Conservation (phyloP, 1,140 invertebrate genomes). For the Drosophila novamexicana region DNA sequence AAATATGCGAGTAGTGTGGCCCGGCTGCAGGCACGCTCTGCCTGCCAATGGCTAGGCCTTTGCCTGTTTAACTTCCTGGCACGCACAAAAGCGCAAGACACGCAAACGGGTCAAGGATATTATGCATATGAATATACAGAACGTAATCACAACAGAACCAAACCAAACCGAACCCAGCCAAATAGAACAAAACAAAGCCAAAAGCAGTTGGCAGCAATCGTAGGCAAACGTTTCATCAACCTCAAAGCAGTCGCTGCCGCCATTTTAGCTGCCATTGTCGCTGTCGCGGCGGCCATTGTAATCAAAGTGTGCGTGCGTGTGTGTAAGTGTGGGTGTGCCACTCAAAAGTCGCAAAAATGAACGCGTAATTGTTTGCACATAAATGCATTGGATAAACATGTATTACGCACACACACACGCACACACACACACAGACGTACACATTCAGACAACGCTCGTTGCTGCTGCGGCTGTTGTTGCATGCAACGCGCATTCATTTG, state of each 20-base stretch:
- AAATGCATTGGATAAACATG: conserved; percentile 77
- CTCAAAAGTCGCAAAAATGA: conserved; percentile 76
- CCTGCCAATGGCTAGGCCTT: conserved; percentile 5
- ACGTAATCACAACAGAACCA: conserved; percentile 29
- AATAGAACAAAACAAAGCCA: conserved; percentile 10
- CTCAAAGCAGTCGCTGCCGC: conserved; percentile 22
- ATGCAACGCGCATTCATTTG: conserved; percentile 57
- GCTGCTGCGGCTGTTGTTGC: conserved; percentile 30
- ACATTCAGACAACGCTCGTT: neutral
- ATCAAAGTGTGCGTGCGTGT: neutral
- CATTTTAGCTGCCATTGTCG: conserved; percentile 53
- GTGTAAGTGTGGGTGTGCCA: conserved; percentile 33
- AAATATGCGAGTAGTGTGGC: conserved; percentile 17
- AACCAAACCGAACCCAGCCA: conserved; percentile 2
- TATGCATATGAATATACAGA: conserved; percentile 66
- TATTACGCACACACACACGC: conserved; percentile 5
- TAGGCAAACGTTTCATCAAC: conserved; percentile 36
- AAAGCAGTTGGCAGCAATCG: conserved; percentile 13
- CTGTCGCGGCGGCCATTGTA: conserved; percentile 22
- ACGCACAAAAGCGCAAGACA: conserved; percentile 71
- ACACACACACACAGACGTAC: neutral
- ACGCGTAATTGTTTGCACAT: conserved; percentile 80
- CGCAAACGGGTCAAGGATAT: conserved; percentile 75
- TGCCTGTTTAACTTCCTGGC: conserved; percentile 38
- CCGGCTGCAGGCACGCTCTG: conserved; percentile 36